phyloP scores from a whole-genome alignment of 2,888 invertebrate species.

The Netelia inedita region DNA sequence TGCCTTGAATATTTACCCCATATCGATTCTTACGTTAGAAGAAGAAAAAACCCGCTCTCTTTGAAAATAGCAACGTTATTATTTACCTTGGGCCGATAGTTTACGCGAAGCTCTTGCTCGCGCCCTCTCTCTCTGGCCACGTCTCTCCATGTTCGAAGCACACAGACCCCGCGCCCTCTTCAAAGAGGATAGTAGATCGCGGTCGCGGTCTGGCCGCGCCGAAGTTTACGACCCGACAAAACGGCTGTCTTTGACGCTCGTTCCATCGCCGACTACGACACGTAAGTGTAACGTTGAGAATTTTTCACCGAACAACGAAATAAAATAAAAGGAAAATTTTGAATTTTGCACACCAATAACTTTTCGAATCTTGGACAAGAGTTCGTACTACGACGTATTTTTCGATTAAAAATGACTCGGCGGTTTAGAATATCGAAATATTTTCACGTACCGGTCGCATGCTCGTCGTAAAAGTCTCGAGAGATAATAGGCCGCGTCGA shows the following conservation, averaged over 20 bases:
- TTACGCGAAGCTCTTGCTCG: conserved; percentile 60
- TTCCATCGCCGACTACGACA: too few species aligned
- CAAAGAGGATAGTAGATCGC: conserved; percentile 39
- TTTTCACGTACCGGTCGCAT: conserved; percentile 63
- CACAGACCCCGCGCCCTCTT: neutral
- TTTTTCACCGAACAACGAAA: too few species aligned
- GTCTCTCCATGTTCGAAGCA: neutral
- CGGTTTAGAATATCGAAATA: too few species aligned
- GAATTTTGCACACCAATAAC: too few species aligned
- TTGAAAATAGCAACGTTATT: conserved; percentile 64
- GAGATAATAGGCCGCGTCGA: conserved; percentile 3
- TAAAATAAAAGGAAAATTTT: too few species aligned
- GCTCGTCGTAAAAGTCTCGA: conserved; percentile 21
- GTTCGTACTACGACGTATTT: too few species aligned
- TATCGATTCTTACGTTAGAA: conserved; percentile 9
- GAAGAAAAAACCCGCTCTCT: neutral
- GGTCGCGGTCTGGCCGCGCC: conserved; percentile 66
- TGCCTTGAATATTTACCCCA: neutral
- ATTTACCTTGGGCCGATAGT: conserved; percentile 65
- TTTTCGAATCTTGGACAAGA: too few species aligned
- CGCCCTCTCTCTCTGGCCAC: conserved; percentile 30
- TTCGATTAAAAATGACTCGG: too few species aligned
- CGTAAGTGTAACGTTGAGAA: too few species aligned
- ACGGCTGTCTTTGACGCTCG: conserved; percentile 13
- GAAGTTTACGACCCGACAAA: conserved; percentile 65